Conservation (phyloP, 2,113 vertebrate species). For the Aldabrachelys gigantea region DNA sequence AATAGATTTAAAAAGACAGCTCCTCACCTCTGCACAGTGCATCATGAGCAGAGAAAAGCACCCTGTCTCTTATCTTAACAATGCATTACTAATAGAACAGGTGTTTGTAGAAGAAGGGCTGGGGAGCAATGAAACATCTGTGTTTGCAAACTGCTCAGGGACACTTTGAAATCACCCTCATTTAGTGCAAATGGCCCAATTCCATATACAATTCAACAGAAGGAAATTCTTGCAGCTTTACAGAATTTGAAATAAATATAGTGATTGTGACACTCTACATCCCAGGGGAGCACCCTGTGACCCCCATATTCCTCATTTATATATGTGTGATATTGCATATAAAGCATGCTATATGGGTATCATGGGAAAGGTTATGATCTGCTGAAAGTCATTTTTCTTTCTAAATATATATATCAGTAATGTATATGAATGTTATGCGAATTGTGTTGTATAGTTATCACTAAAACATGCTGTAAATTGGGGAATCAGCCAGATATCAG, state of each 20-base stretch:
- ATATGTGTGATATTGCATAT: too few relatives aligned
- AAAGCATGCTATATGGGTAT: too few relatives aligned
- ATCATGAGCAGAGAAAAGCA: fast-evolving
- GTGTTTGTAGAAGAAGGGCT: not conserved
- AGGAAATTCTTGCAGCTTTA: not conserved
- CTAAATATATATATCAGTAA: too few relatives aligned
- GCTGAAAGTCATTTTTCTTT: too few relatives aligned
- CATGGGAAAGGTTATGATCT: too few relatives aligned
- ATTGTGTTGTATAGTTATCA: too few relatives aligned
- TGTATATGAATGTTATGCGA: too few relatives aligned
- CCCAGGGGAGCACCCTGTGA: too few relatives aligned
- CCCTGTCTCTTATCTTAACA: not conserved
- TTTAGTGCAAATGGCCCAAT: not conserved
- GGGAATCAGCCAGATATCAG: too few relatives aligned
- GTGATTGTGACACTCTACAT: too few relatives aligned
- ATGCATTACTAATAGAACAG: not conserved
- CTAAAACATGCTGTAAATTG: too few relatives aligned
- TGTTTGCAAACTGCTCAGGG: not conserved
- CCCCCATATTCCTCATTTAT: too few relatives aligned
- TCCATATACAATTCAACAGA: not conserved
- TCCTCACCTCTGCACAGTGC: not conserved
- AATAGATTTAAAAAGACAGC: not conserved
- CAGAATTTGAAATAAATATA: not conserved
- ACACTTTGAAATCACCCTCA: not conserved
- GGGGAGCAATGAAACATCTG: not conserved